A percentile compares a stretch with the other conserved stretches of the same genome.
phyloP scores from a whole-genome alignment of 2,888 invertebrate genomes.

The Drymonia ruficornis region DNA sequence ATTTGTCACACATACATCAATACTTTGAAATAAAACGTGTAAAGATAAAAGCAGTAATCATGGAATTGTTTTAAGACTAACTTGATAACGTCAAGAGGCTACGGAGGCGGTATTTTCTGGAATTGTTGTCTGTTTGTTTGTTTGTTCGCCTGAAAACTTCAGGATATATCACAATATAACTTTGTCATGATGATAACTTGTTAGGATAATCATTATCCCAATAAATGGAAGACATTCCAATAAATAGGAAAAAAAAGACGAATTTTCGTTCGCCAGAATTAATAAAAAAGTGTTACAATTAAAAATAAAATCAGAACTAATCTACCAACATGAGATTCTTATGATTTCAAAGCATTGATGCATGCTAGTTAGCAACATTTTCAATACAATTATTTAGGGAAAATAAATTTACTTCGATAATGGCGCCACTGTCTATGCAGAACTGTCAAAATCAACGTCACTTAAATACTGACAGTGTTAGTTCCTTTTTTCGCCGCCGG shows the following conservation, averaged over 20 bases:
- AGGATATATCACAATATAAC: too few species aligned
- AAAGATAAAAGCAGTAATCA: not conserved
- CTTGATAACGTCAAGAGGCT: not conserved
- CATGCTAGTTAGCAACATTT: not conserved
- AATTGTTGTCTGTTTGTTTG: too few species aligned
- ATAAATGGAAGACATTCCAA: too few species aligned
- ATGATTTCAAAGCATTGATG: not conserved
- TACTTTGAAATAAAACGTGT: not conserved
- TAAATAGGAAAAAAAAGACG: too few species aligned
- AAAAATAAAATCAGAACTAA: too few species aligned
- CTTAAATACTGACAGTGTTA: not conserved
- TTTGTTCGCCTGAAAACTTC: too few species aligned
- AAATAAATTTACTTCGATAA: not conserved
- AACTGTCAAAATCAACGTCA: not conserved
- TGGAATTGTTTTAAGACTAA: not conserved
- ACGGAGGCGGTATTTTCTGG: not conserved
- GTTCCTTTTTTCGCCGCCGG: not conserved
- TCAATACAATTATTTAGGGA: not conserved
- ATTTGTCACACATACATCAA: constrained; percentile 1
- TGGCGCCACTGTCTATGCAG: not conserved
- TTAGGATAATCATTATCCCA: too few species aligned
- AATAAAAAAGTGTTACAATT: too few species aligned
- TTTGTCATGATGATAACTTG: too few species aligned
- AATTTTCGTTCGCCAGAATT: too few species aligned
- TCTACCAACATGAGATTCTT: constrained; percentile 1